Evolutionary conservation across 1,140 invertebrate species (phyloP).

Genomic region (Sitophilus oryzae): DNA sequence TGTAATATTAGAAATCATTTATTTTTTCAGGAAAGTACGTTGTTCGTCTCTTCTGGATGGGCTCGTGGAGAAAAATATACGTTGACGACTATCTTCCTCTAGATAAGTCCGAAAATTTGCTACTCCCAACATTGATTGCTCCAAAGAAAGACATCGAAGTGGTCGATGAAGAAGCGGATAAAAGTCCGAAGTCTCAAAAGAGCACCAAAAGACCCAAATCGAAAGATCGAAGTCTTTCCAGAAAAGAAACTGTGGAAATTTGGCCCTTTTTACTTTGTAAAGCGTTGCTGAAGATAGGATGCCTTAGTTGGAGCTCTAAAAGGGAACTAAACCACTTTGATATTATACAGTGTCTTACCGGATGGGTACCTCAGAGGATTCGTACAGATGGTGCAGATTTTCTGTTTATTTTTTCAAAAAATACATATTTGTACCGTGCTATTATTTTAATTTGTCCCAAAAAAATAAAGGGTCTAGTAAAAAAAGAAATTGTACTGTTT

Average conservation of each 20-base stretch:
- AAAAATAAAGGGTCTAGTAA: no score
- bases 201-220: not conserved
- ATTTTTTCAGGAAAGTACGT: slow-evolving; percentile 39
- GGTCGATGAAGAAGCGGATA: no score
- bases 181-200: no score
- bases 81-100: slow-evolving; percentile 38
- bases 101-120: slow-evolving; percentile 22
- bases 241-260: slow-evolving; percentile 21
- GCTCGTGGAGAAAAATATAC: slow-evolving; percentile 36
- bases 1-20: no score
- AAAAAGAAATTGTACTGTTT: no score
- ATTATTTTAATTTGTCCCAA: no score
- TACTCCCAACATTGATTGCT: slow-evolving; percentile 27
- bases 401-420: not conserved
- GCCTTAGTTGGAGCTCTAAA: slow-evolving; percentile 29
- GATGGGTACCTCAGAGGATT: slow-evolving; percentile 36
- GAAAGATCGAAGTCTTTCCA: not conserved
- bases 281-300: slow-evolving; percentile 38
- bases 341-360: slow-evolving; percentile 36
- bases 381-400: slow-evolving; percentile 24
- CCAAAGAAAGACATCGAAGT: not conserved
- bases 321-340: slow-evolving; percentile 34
- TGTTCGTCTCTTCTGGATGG: slow-evolving; percentile 38
- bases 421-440: not conserved
- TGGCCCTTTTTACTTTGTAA: slow-evolving; percentile 40